Base-by-base conservation (phyloP, 2,113 vertebrate genomes). In the Nycticebus coucang region DNA sequence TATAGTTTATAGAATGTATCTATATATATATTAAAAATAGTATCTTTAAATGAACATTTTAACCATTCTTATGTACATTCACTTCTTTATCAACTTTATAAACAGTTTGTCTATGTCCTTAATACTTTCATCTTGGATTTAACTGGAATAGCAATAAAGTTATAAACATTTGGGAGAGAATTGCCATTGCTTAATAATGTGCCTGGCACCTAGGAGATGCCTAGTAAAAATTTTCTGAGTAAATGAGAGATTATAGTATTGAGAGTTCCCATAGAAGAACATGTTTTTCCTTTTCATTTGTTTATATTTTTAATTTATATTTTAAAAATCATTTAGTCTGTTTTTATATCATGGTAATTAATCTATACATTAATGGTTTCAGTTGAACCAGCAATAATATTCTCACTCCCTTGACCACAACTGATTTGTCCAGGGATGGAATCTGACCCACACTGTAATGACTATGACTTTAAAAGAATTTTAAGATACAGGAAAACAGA, bases 401-500 rank as follows among this genome's bases (percentile, higher is more conserved):
- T 87, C n/a, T 81, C 18, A 75, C 19, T 93, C 57, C 50, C 4
- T 91, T 91, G 74, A 19, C 57, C 60, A 26, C 59, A 86, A 75
- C 45, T 60, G 60, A 85, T 89, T 68, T 62, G 22, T 77, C 60
- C 62, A 66, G 55, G 5, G 21, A 86, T 92, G 22, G 15, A 59
- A 92, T 59, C n/a, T 84, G 37, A 84, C 50, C 7, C 64, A 87
- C 59, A 33, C 4, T 24, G 12, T 57, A n/a, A 80, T 28, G 35
- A 69, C 4, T 9, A 18, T 33, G 72, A 14, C 33, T 14, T 4
- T 91, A 72, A 1, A 72, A 86, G 59, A 37, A 78, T 68, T 84
- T 85, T 92, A 64, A 87, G 89, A 81, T 37, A 85, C 55, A 80
- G 60, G 19, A 92, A 87, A 24, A 96, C 30, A 53, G 45, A 53